Evolutionary conservation across 2,113 vertebrate genomes (phyloP), one percentile per base, ranked within the genome.

Genomic region (Platichthys flesus): DNA sequence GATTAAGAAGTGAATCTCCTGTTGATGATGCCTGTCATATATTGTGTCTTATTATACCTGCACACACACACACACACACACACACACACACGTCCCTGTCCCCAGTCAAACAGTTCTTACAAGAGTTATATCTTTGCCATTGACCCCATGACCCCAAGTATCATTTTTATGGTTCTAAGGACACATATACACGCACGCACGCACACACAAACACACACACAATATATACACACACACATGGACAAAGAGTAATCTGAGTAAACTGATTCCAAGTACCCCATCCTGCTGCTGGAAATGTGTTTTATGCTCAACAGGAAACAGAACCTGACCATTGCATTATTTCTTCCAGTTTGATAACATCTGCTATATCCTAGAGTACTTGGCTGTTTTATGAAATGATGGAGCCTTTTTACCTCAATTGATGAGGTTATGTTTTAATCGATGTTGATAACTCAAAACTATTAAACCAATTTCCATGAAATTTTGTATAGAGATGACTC

Each of bases 1-100:
- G 90, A 93, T 94, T 93, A 93, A 92, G 85, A 91, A 77, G 85
- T 81, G 68, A 84, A 79, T 83, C 79, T 80, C 24, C 84, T 80
- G 76, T 81, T 82, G 84, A 89, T 81, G 87, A 86, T 70, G 49
- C 73, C 76, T 79, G 80, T 87, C 91, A 86, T 89, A 71, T 84
- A 84, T 79, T 82, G 74, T 67, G 69, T 81, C 80, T 80, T 81
- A 62, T 31, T 67, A 62, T 56, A 79, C 79, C 57, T 42, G 0
- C 26, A 28, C 55, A 67, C 66, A 5, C 76, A 61, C 55, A 63
- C 31, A 60, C 18, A 65, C 66, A 9, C 74, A 61, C 55, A 66
- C 31, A 35, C 23, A 31, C 55, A 52, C 24, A 23, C 61, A 45
- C 0, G 28, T 24, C 51, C 15, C 13, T 65, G 52, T 83, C 60